Percentiles rank a stretch among this genome's conserved stretches.
Conservation (phyloP, 2,113 vertebrate genomes). For the Clarias gariepinus region DNA sequence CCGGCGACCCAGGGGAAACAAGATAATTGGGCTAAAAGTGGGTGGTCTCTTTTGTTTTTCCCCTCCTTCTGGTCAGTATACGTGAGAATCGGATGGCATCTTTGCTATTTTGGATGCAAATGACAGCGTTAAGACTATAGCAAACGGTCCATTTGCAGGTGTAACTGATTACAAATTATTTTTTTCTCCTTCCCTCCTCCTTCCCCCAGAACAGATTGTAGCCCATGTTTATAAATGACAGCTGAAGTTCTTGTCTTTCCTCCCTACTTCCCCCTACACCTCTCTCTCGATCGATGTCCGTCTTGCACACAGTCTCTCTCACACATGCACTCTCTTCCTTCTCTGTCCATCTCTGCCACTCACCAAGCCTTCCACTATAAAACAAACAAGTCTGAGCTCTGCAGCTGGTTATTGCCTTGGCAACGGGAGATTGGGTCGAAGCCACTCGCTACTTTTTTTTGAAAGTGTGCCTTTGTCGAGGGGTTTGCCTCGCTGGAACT, state of each 20-base stretch:
- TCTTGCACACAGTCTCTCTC: not conserved
- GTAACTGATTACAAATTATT: constrained; percentile 13
- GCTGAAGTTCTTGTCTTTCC: constrained; percentile 50
- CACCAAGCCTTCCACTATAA: constrained; percentile 59
- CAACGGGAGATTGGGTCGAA: constrained; percentile 70
- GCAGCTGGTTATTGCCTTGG: constrained; percentile 75
- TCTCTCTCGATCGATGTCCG: not conserved
- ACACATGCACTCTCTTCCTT: constrained; percentile 41
- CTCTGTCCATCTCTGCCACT: constrained; percentile 47
- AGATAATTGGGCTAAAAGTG: constrained; percentile 73
- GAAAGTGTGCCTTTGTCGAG: constrained; percentile 72
- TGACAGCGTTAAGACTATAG: not conserved
- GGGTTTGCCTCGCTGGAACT: constrained; percentile 59
- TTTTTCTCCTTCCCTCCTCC: not conserved
- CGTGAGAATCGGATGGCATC: constrained; percentile 65
- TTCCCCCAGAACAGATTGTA: constrained; percentile 29
- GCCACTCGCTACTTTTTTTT: constrained; percentile 53
- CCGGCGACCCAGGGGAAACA: constrained; percentile 47
- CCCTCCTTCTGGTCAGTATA: constrained; percentile 38
- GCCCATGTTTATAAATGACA: constrained; percentile 53
- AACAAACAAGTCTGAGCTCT: constrained; percentile 64
- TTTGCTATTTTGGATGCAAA: constrained; percentile 28
- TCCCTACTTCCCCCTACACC: constrained; percentile 8
- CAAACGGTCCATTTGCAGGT: constrained; percentile 13
- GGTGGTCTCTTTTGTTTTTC: constrained; percentile 69